Conservation (phyloP, 2,888 invertebrate species). For the Odontomyia ornata region DNA sequence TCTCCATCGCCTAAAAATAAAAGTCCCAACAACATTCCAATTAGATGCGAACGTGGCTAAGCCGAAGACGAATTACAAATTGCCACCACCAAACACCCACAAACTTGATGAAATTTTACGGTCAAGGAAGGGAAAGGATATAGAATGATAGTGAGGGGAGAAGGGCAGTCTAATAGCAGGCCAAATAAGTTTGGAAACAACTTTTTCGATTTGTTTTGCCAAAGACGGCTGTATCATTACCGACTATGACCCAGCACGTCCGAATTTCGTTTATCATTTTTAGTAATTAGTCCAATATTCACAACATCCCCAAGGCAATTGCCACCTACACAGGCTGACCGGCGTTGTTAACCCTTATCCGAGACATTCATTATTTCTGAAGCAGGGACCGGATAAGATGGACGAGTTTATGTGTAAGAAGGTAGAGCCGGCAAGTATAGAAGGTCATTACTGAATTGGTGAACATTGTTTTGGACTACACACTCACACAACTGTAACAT, state of each 20-base stretch:
- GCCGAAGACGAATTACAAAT: background rate
- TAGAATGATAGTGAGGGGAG: too few relatives aligned
- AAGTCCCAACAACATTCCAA: conserved; percentile 16
- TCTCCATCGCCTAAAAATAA: background rate
- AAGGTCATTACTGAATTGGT: background rate
- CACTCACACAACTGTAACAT: background rate
- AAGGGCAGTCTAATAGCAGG: too few relatives aligned
- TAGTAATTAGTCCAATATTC: conserved; percentile 37
- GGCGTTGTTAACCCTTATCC: conserved; percentile 18
- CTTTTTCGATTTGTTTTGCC: conserved; percentile 23
- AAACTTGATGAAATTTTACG: too few relatives aligned
- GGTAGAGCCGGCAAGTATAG: background rate
- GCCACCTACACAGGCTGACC: conserved; percentile 28
- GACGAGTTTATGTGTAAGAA: too few relatives aligned
- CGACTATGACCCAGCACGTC: conserved; percentile 35
- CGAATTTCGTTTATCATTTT: conserved; percentile 41
- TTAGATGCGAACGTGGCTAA: conserved; percentile 14
- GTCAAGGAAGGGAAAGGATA: too few relatives aligned
- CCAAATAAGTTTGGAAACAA: background rate
- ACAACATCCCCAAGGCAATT: conserved; percentile 29
- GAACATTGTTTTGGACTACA: background rate
- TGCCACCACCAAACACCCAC: too few relatives aligned
- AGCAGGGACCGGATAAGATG: background rate
- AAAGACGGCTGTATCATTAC: background rate
- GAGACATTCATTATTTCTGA: background rate